Conservation (phyloP, 2,888 invertebrate species). For the Caenorhabditis panamensis region DNA sequence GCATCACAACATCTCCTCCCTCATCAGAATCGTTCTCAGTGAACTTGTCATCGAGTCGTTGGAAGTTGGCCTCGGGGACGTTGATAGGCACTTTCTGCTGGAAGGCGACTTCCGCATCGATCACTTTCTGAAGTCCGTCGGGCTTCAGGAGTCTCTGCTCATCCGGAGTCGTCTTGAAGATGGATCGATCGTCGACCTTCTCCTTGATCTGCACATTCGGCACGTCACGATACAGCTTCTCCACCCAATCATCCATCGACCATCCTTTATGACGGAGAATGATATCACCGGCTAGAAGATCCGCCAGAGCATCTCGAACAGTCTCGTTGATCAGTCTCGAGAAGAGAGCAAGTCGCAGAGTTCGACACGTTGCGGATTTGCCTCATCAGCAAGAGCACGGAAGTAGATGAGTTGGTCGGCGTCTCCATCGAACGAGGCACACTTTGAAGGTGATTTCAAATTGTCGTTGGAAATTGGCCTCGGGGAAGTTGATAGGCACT, state of each 20-base stretch:
- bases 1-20: too few relatives aligned
- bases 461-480: too few relatives aligned
- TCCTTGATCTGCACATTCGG: slow-evolving; percentile 93
- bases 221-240: slow-evolving; percentile 88
- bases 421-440: slow-evolving; percentile 96
- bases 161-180: slow-evolving; percentile 91
- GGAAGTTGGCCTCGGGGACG: too few relatives aligned
- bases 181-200: slow-evolving; percentile 89
- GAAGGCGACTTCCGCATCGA: slow-evolving; percentile 87
- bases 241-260: slow-evolving; percentile 89
- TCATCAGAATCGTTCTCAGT: too few relatives aligned
- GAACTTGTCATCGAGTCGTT: too few relatives aligned
- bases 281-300: slow-evolving; percentile 93
- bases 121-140: slow-evolving; percentile 85
- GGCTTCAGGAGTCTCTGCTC: slow-evolving; percentile 90
- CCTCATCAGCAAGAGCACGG: slow-evolving; percentile 54
- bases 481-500: slow-evolving; percentile 84
- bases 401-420: slow-evolving; percentile 96
- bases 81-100: too few relatives aligned
- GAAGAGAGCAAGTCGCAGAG: slow-evolving; percentile 86
- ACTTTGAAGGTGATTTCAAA: slow-evolving; percentile 37
- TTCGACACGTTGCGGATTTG: slow-evolving; percentile 73
- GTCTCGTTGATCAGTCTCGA: slow-evolving; percentile 76
- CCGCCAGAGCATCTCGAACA: slow-evolving; percentile 96
- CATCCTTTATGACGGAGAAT: slow-evolving; percentile 90